Base-by-base conservation (phyloP, 1,140 invertebrate genomes). In the Bicyclus anynana region DNA sequence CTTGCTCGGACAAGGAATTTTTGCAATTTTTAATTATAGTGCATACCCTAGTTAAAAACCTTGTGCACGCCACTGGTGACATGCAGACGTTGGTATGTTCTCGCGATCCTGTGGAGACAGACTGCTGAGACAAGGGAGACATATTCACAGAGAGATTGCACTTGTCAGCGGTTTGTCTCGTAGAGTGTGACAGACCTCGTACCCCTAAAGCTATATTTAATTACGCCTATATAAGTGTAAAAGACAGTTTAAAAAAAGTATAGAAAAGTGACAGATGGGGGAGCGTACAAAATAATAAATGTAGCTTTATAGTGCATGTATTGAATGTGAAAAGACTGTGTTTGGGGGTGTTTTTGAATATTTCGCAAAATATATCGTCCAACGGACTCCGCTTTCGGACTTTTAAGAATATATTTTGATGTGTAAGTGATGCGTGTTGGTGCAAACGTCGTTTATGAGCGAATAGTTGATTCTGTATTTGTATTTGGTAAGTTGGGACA, bases 391-490 rank as follows among this genome's bases (percentile, higher is more conserved):
- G 48, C 17, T 52, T 52, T 26, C 23, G 21, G 40, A 44, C 37
- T 17, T 10, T 38, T 6, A 38, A 17, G 18, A 20, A 44, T 44
- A 44, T 44, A n/a, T n/a, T n/a, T 44, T 44, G 40, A 44, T 44
- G 40, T 48, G 53, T 53, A 37, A 44, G 42, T 35, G 46, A 53
- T 33, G 61, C 66, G 74, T 76, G 69, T 73, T 67, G 66, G 66
- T 79, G 79, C 76, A 76, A 79, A 77, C 74, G 69, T 67, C 65
- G 66, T 57, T 59, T n/a, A n/a, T 66, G 74, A 79, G 69, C 69
- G 74, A 73, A 77, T 74, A 80, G 72, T 71, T 72, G 73, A 76
- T 78, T 79, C 69, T 76, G 75, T 80, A 70, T 83, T 80, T 79
- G 75, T 79, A 79, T 73, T 79, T 68, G 66, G 69, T 76, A 75